Percentiles rank a stretch among this genome's conserved stretches.
These are phyloP conservation scores for Hyperoplus lanceolatus DNA, from an alignment of 2,797 vertebrate genomes.

Conservation along the genomic window DNA sequence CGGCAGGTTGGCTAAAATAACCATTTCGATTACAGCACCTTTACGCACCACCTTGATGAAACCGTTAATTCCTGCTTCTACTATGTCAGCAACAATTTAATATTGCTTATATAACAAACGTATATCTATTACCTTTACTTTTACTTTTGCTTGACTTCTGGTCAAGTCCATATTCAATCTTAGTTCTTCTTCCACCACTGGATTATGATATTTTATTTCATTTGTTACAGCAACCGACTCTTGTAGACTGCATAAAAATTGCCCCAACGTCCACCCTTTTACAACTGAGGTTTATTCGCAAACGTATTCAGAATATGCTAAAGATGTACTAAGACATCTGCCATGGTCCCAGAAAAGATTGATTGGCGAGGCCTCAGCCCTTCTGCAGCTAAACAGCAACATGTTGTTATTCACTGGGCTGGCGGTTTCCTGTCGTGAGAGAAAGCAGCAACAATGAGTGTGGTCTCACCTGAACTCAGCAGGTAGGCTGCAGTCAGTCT, in stretches of 20 bases:
- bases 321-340: constrained; percentile 3
- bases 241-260: background rate
- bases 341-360: background rate
- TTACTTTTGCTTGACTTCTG: background rate
- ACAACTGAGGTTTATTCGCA: background rate
- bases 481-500: constrained; percentile 65
- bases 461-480: constrained; percentile 80
- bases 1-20: no score
- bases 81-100: background rate
- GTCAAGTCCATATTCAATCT: no score
- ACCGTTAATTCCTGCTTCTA: background rate
- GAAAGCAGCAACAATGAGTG: constrained; percentile 31
- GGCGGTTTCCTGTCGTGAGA: constrained; percentile 82
- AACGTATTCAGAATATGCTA: background rate
- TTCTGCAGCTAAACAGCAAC: background rate
- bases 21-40: no score
- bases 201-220: background rate
- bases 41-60: no score
- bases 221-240: background rate
- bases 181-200: background rate
- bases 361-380: background rate
- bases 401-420: constrained; percentile 64
- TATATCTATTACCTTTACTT: background rate
- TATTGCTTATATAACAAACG: background rate
- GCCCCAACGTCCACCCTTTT: background rate